A percentile compares a stretch with the other conserved stretches of the same genome.
Conservation (phyloP, 2,797 vertebrate species). For the Lepidocolaptes lacrymiger region DNA sequence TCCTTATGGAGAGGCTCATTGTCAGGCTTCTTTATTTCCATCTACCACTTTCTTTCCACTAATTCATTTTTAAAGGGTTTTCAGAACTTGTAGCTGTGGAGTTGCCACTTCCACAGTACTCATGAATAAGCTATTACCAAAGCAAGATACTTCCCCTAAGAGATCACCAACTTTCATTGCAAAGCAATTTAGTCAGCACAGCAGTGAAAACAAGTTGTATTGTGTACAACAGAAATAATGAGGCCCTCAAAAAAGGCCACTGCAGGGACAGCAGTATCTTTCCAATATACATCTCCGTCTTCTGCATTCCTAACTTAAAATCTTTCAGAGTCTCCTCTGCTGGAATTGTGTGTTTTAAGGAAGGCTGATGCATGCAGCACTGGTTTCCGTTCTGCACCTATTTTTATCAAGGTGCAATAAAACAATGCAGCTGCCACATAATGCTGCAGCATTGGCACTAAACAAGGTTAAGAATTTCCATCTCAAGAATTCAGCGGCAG, state of each 20-base stretch:
- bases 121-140: background rate
- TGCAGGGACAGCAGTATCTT: background rate
- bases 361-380: background rate
- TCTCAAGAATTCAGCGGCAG: background rate
- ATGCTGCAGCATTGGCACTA: background rate
- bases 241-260: background rate
- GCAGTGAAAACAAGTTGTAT: background rate
- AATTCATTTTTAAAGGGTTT: background rate
- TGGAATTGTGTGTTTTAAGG: background rate
- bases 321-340: background rate
- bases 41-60: background rate
- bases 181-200: background rate
- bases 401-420: conserved; percentile 15
- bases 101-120: background rate
- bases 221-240: background rate
- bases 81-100: background rate
- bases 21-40: background rate
- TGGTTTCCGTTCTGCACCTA: background rate
- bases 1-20: fast-evolving
- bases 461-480: background rate
- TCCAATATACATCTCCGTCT: background rate
- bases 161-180: background rate
- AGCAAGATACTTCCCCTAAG: background rate
- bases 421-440: conserved; percentile 30
- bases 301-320: background rate